A percentile compares a stretch with the other conserved stretches of the same genome.
These are phyloP conservation scores for Corythornis madagascariensis DNA, from an alignment of 2,113 vertebrate genomes.

Conservation along the genomic window DNA sequence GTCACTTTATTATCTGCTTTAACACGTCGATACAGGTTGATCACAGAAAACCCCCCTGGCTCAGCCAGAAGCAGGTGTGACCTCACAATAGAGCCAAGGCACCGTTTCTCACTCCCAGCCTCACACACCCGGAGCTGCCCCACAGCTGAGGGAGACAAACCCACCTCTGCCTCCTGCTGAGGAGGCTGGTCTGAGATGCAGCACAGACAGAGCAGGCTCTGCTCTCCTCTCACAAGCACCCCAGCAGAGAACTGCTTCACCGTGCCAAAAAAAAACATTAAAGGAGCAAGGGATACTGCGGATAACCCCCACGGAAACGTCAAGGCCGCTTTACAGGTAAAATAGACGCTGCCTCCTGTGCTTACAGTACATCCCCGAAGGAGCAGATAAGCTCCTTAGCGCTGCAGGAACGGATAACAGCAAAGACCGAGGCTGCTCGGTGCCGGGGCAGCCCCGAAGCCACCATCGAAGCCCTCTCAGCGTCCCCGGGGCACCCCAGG, in stretches of 20 bases:
- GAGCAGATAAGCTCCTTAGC: slow-evolving; percentile 53
- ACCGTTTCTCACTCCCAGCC: neutral
- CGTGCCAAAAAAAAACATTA: neutral
- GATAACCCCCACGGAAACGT: neutral
- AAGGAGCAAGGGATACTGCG: neutral
- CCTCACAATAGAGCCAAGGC: neutral
- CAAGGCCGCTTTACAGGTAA: slow-evolving; percentile 15
- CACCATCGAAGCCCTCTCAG: neutral
- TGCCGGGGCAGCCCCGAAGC: neutral
- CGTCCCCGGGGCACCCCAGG: neutral
- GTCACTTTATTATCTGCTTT: neutral
- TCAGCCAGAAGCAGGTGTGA: neutral
- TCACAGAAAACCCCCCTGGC: neutral
- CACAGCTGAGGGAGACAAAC: neutral
- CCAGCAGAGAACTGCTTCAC: neutral
- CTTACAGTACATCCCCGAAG: slow-evolving; percentile 1
- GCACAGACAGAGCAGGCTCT: neutral
- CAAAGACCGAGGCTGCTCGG: neutral
- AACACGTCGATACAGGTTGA: neutral
- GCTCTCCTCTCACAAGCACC: neutral
- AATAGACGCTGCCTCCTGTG: neutral
- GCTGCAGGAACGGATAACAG: slow-evolving; percentile 18
- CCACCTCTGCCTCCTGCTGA: neutral
- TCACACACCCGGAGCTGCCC: neutral
- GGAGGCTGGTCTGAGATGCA: neutral